A percentile compares a stretch with the other conserved stretches of the same genome.
These are phyloP conservation scores for Timandra comae DNA, from an alignment of 2,888 invertebrate species.

Conservation along the genomic window DNA sequence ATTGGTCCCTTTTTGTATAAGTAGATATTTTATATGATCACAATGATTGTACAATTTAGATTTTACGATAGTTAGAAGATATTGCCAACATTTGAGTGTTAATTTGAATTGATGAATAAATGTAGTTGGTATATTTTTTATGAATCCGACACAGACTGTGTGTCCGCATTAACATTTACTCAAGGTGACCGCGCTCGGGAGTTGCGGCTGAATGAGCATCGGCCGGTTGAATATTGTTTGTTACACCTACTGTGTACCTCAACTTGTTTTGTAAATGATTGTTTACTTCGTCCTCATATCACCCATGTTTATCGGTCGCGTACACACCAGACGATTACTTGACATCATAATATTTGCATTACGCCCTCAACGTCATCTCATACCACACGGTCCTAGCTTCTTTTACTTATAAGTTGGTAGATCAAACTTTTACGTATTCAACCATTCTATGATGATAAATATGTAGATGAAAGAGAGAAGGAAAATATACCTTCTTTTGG, in stretches of 20 bases:
- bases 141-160: constrained; percentile 47
- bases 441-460: no score
- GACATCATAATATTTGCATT: constrained; percentile 7
- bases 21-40: no score
- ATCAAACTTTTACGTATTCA: no score
- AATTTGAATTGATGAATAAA: constrained; percentile 48
- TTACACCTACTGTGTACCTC: constrained; percentile 41
- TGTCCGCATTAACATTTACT: constrained; percentile 70
- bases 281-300: constrained; percentile 23
- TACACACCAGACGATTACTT: constrained; percentile 12
- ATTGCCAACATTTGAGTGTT: no score
- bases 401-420: no score
- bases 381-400: no score
- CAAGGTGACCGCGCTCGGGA: constrained; percentile 69
- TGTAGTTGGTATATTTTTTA: constrained; percentile 52
- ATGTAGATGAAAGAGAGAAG: no score
- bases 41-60: no score
- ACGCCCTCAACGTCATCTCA: no score
- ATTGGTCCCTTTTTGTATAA: no score
- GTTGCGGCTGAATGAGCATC: constrained; percentile 71
- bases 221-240: constrained; percentile 51
- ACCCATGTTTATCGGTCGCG: constrained; percentile 17
- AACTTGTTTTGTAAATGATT: constrained; percentile 34
- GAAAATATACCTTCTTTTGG: no score
- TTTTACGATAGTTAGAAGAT: no score